Evolutionary conservation across 2,888 invertebrate species (phyloP), one percentile per base, ranked within the genome.

Genomic region (Mechanitis mazaeus): DNA sequence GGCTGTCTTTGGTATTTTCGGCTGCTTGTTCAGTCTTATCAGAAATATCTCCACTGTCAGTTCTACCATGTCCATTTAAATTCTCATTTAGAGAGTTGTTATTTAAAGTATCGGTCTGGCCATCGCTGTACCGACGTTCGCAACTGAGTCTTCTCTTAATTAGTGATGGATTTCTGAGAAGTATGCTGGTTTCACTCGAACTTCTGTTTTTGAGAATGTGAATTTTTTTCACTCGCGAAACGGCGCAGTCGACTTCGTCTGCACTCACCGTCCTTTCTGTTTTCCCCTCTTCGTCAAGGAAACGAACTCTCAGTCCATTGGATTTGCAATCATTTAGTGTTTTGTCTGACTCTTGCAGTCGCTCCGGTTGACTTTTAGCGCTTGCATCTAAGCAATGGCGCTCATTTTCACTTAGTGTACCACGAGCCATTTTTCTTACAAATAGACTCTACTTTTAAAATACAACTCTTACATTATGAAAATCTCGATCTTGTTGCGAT

Each of bases 181-280:
- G 72, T 58, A 91, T 84, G 72, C 90, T 90, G 38, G 91, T 89
- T 68, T 91, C 91, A 67, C 91, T 91, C 3, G 90, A 90, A 72
- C 91, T 90, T 64, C 90, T 81, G 71, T 89, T 91, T 68, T 90
- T 91, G 9, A 90, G 79, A 60, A 91, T 85, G 72, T 91, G 91
- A 66, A 91, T 85, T 75, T 91, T 91, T 69, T 87, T 90, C 63
- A 90, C 87, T 55, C 83, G 76, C 70, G 90, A 71, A 69, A 91
- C 75, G 68, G 89, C 75, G 74, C 80, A 80, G 75, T 91, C 90
- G 33, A 89, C 82, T 74, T 87, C 87, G 71, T 90, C 90, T 12
- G 90, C 76, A 72, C 83, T 90, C 60, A 90, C 84, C 70, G 81
- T 88, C 69, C 90, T 79, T 73, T 88, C 89, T 11, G 87, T 91